phyloP scores from a whole-genome alignment of 2,797 vertebrate genomes.

The Oryzias dopingdopingensis region DNA sequence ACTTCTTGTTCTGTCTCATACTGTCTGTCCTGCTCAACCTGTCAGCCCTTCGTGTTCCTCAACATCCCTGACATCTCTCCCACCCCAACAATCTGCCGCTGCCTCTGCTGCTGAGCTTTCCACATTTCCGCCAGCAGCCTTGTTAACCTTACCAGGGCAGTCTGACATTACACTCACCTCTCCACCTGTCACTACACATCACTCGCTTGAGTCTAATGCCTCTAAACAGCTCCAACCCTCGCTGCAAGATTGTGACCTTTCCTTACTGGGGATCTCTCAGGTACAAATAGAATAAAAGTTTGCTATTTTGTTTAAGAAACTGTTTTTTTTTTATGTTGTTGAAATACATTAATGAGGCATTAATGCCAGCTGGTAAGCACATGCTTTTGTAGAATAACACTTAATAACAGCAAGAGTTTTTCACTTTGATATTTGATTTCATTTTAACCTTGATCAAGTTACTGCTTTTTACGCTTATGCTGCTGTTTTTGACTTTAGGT shows the following conservation, averaged over 20 bases:
- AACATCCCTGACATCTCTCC: conserved; percentile 59
- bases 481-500: conserved; percentile 34
- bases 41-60: conserved; percentile 67
- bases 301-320: conserved; percentile 23
- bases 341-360: neutral
- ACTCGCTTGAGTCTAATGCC: conserved; percentile 77
- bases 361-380: no score
- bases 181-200: conserved; percentile 67
- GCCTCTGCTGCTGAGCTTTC: conserved; percentile 66
- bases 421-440: neutral
- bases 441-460: conserved; percentile 8
- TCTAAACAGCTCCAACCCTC: conserved; percentile 75
- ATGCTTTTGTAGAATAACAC: no score
- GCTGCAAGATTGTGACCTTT: conserved; percentile 80
- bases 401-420: no score
- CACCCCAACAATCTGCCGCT: conserved; percentile 59
- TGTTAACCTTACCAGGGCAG: conserved; percentile 63
- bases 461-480: conserved; percentile 17
- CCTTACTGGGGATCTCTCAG: conserved; percentile 78
- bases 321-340: conserved; percentile 31
- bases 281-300: conserved; percentile 69
- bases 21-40: conserved; percentile 61
- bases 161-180: conserved; percentile 66
- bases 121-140: conserved; percentile 60
- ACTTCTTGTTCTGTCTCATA: conserved; percentile 49